Base-by-base conservation (phyloP, 2,113 vertebrate species). In the Oreochromis niloticus region DNA sequence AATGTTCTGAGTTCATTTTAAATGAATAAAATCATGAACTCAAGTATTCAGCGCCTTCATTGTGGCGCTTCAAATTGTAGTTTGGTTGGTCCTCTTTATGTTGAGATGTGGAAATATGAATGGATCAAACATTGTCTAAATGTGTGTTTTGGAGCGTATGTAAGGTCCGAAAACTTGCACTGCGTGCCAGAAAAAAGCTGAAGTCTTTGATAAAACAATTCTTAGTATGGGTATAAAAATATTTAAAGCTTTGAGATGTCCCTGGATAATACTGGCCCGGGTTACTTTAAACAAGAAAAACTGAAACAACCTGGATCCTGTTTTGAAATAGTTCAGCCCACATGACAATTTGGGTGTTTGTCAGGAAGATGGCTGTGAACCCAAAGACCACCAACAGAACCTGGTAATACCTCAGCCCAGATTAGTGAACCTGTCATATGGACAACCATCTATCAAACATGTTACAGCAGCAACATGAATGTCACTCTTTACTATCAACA, bases 111-210 rank as follows among this genome's bases (percentile, higher is more conserved):
- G 32, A 9, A 66, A 66, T 52, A 19, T 34, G 10, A 78, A n/a
- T n/a, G 73, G 46, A n/a, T 78, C 27, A 52, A 50, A 78, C 16
- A 32, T 32, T 22, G 63, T 22, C 61, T 68, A 39, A 68, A 39
- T 50, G 66, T 46, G 22, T 75, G 12, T 73, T 43, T 71, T 75
- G 17, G 16, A 19, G 6, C 0, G 3, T 0, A 50, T 1, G 10
- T 12, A 78, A 78, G 46, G 16, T 13, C 46, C 0, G 6, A 6
- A 48, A 75, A 48, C 9, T 7, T 30, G 1, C 1, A 11, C 14
- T 75, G 43, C 0, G 4, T 30, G 16, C 14, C 9, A 32, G 0
- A 1, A 3, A 6, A 48, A 52, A 78, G 17, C 7, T 17, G 3
- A 32, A 12, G 16, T 52, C 27, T 17, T 17, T 52, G 17, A 50